Percentiles rank a stretch among this genome's conserved stretches.
phyloP scores from a whole-genome alignment of 2,888 invertebrate species.

The Drosophila anomelani region DNA sequence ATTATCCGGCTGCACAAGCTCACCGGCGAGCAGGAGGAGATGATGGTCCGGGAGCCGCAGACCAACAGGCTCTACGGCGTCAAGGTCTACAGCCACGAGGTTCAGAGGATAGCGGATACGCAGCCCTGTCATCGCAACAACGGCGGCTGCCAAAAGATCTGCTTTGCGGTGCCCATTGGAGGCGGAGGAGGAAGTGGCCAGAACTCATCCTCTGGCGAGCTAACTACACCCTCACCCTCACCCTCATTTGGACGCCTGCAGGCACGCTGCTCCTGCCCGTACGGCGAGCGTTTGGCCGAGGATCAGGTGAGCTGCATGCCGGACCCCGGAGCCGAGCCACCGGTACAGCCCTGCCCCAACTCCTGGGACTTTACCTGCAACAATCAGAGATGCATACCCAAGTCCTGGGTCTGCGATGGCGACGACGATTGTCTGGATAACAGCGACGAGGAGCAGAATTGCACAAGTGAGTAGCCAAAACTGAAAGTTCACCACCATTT shows the following conservation, averaged over 20 bases:
- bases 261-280: conserved; percentile 95
- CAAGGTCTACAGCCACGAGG: conserved; percentile 92
- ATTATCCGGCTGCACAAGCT: conserved; percentile 95
- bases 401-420: conserved; percentile 98
- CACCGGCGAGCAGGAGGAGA: conserved; percentile 94
- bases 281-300: conserved; percentile 92
- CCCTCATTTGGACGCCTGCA: conserved; percentile 84
- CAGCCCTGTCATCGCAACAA: conserved; percentile 95
- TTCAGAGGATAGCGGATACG: conserved; percentile 89
- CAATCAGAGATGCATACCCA: conserved; percentile 96
- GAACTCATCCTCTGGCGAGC: conserved; percentile 56
- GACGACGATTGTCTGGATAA: conserved; percentile 98
- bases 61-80: conserved; percentile 96
- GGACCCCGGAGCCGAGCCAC: conserved; percentile 94
- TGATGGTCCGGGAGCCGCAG: conserved; percentile 94
- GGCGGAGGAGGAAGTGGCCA: not conserved
- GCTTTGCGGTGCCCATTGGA: conserved; percentile 92
- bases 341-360: conserved; percentile 94
- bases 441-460: conserved; percentile 97
- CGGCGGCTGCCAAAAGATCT: conserved; percentile 97
- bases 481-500: no score
- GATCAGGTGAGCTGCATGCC: conserved; percentile 90
- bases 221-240: conserved; percentile 73
- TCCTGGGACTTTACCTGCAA: conserved; percentile 97
- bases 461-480: conserved; percentile 89